Conservation (phyloP, 2,113 vertebrate genomes). For the Plotosus lineatus region DNA sequence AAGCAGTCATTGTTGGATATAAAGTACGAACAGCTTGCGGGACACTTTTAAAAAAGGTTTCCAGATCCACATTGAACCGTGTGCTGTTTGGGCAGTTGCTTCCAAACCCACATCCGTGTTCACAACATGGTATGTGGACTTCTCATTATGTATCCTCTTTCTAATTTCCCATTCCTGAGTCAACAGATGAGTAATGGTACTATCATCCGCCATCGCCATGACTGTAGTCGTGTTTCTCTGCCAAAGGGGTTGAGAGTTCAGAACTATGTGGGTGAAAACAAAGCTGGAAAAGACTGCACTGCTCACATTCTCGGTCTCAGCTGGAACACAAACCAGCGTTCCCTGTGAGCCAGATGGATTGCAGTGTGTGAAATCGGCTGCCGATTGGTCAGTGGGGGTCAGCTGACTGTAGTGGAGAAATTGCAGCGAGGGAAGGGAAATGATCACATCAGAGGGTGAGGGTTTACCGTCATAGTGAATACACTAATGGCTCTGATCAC, state of each 20-base stretch:
- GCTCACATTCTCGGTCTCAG: constrained; percentile 39
- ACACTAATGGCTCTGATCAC: neutral
- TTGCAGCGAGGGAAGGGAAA: constrained; percentile 1
- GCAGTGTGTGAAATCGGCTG: constrained; percentile 17
- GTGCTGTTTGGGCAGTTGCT: neutral
- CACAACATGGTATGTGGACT: constrained; percentile 24
- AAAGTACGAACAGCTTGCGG: neutral
- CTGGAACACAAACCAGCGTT: constrained; percentile 38
- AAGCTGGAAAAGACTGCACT: constrained; percentile 2
- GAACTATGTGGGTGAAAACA: neutral
- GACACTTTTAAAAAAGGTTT: neutral
- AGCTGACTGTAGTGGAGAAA: constrained; percentile 28
- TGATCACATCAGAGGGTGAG: constrained; percentile 18
- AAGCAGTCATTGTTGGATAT: neutral
- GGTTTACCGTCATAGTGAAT: constrained; percentile 34
- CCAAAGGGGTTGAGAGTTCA: constrained; percentile 3
- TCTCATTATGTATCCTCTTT: neutral
- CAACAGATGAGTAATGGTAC: constrained; percentile 27
- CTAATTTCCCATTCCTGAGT: constrained; percentile 7
- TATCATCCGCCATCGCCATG: neutral
- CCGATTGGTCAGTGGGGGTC: constrained; percentile 37
- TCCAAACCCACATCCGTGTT: constrained; percentile 47
- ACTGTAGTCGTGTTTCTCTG: neutral
- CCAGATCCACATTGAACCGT: neutral
- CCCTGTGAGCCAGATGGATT: constrained; percentile 30